A percentile compares a stretch with the other conserved stretches of the same genome.
These are phyloP conservation scores for Corvus cornix DNA, from an alignment of 2,113 vertebrate genomes.

Conservation along the genomic window DNA sequence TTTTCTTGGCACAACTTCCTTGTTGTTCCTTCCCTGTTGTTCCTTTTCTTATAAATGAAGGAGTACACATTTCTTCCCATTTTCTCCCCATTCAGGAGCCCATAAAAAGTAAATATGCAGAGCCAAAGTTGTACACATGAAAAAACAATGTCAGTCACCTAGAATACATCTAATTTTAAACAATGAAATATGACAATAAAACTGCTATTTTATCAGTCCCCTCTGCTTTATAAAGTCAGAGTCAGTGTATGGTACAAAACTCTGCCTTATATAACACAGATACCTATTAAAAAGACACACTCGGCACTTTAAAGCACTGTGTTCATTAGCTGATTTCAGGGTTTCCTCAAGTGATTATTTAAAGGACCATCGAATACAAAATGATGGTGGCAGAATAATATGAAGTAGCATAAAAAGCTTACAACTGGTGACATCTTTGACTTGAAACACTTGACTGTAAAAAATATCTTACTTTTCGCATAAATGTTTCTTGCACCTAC, in stretches of 20 bases:
- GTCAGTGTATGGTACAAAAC: not conserved
- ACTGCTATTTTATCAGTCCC: not conserved
- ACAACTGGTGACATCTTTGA: not conserved
- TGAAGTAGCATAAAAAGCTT: not conserved
- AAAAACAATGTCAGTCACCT: not conserved
- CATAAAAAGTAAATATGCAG: not conserved
- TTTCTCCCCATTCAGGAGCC: not conserved
- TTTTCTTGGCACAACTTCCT: not conserved
- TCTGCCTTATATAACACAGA: not conserved
- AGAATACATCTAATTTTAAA: not conserved
- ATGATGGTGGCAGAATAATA: not conserved
- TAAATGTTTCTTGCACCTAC: not conserved
- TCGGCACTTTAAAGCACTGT: not conserved
- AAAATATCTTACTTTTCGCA: not conserved
- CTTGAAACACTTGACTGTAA: not conserved
- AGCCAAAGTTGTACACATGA: not conserved
- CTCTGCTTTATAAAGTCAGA: not conserved
- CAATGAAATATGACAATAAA: not conserved
- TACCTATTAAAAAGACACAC: not conserved
- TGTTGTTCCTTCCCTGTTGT: too few species aligned
- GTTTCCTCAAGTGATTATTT: slow-evolving; percentile 4
- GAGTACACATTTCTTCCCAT: not conserved
- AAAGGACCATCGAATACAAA: not conserved
- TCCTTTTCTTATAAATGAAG: not conserved
- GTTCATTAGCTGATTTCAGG: not conserved